A percentile compares a stretch with the other conserved stretches of the same genome.
Conservation (phyloP, 2,113 vertebrate species). For the Pachypanchax playfairii region DNA sequence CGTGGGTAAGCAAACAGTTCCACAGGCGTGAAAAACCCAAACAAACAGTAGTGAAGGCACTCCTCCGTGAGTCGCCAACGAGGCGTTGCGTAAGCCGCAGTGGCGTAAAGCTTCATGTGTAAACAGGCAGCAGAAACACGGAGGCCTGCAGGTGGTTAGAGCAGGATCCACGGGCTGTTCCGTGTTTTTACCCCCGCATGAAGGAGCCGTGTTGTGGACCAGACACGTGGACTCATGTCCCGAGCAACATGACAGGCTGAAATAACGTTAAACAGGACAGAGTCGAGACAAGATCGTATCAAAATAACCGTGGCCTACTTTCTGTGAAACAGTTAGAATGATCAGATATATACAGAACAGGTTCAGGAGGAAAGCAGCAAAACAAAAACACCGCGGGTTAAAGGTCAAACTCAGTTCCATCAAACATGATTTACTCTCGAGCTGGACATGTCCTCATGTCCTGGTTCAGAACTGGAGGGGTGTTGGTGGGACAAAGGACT, state of each 20-base stretch:
- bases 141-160: constrained; percentile 31
- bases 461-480: no score
- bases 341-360: no score
- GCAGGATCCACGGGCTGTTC: not conserved
- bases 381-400: not conserved
- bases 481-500: no score
- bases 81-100: constrained; percentile 43
- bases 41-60: not conserved
- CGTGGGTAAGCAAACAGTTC: constrained; percentile 70
- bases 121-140: constrained; percentile 3
- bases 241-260: not conserved
- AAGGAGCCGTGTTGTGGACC: not conserved
- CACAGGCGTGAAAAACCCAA: constrained; percentile 11
- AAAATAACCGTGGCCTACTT: not conserved
- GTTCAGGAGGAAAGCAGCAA: not conserved
- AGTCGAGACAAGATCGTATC: no score
- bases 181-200: not conserved
- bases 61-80: constrained; percentile 8
- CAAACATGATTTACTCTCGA: no score
- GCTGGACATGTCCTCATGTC: no score
- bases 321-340: no score
- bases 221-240: not conserved
- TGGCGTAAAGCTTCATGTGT: constrained; percentile 9
- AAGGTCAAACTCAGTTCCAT: no score
- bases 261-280: no score